Evolutionary conservation across 2,888 invertebrate species (phyloP).

Genomic region (Operophtera brumata): DNA sequence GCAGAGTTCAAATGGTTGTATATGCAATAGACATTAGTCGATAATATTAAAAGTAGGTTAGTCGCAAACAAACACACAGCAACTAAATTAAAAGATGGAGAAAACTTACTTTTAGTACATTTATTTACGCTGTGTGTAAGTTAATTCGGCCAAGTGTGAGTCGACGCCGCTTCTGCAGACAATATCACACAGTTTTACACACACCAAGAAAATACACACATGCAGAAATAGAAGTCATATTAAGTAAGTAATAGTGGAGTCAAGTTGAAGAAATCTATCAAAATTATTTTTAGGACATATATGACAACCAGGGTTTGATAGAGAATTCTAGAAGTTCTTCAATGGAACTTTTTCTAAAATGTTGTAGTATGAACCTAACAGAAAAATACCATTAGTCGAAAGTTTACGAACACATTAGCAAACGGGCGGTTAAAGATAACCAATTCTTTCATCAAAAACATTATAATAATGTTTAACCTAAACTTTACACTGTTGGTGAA

Average conservation of each 20-base stretch:
- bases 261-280: conserved; percentile 13
- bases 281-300: too few species aligned
- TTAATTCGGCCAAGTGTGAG: conserved; percentile 52
- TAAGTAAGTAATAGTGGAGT: neutral
- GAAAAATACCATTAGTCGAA: too few species aligned
- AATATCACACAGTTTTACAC: conserved; percentile 55
- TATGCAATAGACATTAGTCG: neutral
- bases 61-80: conserved; percentile 31
- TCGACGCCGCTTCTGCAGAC: conserved; percentile 58
- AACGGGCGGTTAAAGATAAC: too few species aligned
- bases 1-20: neutral
- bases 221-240: conserved; percentile 1
- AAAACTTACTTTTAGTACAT: conserved; percentile 60
- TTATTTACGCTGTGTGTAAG: conserved; percentile 47
- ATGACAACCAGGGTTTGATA: too few species aligned
- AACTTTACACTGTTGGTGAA: too few species aligned
- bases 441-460: too few species aligned
- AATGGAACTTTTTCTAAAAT: too few species aligned
- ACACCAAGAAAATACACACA: conserved; percentile 37
- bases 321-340: too few species aligned
- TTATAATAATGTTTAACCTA: too few species aligned
- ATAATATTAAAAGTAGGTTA: conserved; percentile 9
- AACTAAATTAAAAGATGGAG: conserved; percentile 8
- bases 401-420: too few species aligned
- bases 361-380: too few species aligned